phyloP scores from a whole-genome alignment of 2,113 vertebrate species.

The Thunnus maccoyii region DNA sequence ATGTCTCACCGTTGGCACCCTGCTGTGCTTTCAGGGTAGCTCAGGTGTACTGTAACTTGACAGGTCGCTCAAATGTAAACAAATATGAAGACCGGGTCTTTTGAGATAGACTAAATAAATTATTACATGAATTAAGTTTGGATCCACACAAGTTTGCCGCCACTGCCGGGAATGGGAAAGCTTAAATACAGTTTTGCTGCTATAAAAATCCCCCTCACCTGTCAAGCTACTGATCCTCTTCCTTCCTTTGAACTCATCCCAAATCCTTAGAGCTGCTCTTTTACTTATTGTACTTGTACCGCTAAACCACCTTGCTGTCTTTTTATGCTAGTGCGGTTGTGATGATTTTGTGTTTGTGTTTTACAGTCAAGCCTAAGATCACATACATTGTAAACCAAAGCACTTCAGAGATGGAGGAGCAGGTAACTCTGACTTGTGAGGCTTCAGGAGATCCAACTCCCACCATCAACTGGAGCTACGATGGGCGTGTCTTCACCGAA shows the following conservation, averaged over 20 bases:
- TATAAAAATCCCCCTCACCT: slow-evolving; percentile 30
- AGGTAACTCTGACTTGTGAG: slow-evolving; percentile 96
- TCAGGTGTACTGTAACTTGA: slow-evolving; percentile 35
- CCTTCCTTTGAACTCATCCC: slow-evolving; percentile 52
- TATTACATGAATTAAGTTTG: slow-evolving; percentile 42
- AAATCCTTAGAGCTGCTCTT: slow-evolving; percentile 32
- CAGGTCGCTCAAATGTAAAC: slow-evolving; percentile 55
- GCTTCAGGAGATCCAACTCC: slow-evolving; percentile 97
- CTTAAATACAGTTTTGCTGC: slow-evolving; percentile 48
- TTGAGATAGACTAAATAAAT: slow-evolving; percentile 46
- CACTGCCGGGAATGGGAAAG: slow-evolving; percentile 7
- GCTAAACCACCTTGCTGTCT: slow-evolving; percentile 40
- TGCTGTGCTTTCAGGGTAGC: slow-evolving; percentile 40
- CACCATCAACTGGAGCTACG: slow-evolving; percentile 94
- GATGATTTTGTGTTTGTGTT: slow-evolving; percentile 42
- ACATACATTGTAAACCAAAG: slow-evolving; percentile 96
- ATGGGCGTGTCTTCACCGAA: slow-evolving; percentile 89
- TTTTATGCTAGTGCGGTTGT: not conserved
- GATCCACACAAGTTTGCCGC: slow-evolving; percentile 40
- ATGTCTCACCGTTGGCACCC: slow-evolving; percentile 19
- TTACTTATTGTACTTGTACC: slow-evolving; percentile 29
- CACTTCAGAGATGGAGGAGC: slow-evolving; percentile 93
- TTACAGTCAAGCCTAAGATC: slow-evolving; percentile 95
- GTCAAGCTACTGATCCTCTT: slow-evolving; percentile 47
- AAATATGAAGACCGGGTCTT: slow-evolving; percentile 40